Evolutionary conservation across 2,113 vertebrate genomes (phyloP).

Genomic region (Rhegmatorhina hoffmannsi): DNA sequence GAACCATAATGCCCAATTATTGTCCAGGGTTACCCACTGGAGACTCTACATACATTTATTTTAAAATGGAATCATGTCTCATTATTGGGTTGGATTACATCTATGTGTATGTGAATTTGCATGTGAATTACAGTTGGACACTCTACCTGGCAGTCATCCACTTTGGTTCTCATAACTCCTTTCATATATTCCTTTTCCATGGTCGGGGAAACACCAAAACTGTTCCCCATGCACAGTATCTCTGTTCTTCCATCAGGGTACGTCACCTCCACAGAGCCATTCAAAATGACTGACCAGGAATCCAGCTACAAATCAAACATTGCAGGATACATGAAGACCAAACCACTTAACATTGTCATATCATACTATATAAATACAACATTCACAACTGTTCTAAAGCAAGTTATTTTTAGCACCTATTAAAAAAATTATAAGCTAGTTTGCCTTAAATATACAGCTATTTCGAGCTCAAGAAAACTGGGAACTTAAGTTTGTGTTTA

Average conservation of each 20-base stretch:
- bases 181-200: constrained; percentile 99
- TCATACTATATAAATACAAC: neutral
- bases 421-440: neutral
- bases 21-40: neutral
- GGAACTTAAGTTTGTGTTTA: neutral
- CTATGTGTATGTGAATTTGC: neutral
- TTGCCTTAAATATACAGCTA: neutral
- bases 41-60: neutral
- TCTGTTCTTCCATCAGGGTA: constrained; percentile 92
- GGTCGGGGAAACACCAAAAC: constrained; percentile 96
- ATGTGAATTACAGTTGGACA: neutral
- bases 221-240: constrained; percentile 98
- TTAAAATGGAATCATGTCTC: neutral
- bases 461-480: neutral
- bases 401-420: neutral
- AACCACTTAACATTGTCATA: neutral
- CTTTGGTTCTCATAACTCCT: constrained; percentile 98
- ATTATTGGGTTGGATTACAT: neutral
- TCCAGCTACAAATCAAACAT: constrained; percentile 83
- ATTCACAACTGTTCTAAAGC: neutral
- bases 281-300: constrained; percentile 99
- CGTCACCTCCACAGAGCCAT: constrained; percentile 96
- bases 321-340: neutral
- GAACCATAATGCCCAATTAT: neutral
- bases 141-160: constrained; percentile 97